Evolutionary conservation across 92 coral and sea anemone genomes (phyloP).

Genomic region (Phenganax subtilis): DNA sequence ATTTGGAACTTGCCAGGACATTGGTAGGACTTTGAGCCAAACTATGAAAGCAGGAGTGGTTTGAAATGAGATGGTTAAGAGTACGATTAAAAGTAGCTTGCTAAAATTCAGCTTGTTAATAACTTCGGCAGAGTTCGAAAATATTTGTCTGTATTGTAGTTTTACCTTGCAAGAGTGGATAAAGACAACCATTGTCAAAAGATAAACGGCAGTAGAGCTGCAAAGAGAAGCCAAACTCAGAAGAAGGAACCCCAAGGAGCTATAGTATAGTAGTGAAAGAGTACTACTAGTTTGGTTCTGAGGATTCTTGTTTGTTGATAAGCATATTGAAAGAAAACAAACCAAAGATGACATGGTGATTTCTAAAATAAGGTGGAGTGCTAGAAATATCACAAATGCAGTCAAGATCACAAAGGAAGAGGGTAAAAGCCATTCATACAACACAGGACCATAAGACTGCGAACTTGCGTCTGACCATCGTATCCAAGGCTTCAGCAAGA

Average conservation of each 20-base stretch:
- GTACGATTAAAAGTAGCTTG: background rate
- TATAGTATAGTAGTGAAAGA: background rate
- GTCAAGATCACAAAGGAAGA: constrained; percentile 9
- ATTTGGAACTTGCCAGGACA: constrained; percentile 23
- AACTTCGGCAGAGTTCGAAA: background rate
- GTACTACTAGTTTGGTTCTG: background rate
- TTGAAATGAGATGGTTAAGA: constrained; percentile 24
- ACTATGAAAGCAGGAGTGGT: constrained; percentile 19
- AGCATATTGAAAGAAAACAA: background rate
- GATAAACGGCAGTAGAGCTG: constrained; percentile 27
- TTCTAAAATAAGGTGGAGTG: background rate
- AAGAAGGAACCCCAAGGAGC: background rate
- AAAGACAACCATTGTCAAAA: constrained; percentile 2
- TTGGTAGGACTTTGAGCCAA: constrained; percentile 30
- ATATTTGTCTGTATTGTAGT: background rate
- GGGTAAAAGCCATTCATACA: constrained; percentile 27
- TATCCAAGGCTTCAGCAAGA: background rate
- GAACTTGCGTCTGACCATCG: background rate
- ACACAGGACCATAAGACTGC: background rate
- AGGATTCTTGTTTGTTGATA: background rate
- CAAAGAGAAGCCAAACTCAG: background rate
- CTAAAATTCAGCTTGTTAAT: background rate
- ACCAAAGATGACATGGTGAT: background rate
- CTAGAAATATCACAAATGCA: constrained; percentile 24
- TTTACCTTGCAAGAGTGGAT: constrained; percentile 5